A percentile compares a stretch with the other conserved stretches of the same genome.
These are phyloP conservation scores for Globicephala melas DNA, from an alignment of 2,113 vertebrate species.

Conservation along the genomic window DNA sequence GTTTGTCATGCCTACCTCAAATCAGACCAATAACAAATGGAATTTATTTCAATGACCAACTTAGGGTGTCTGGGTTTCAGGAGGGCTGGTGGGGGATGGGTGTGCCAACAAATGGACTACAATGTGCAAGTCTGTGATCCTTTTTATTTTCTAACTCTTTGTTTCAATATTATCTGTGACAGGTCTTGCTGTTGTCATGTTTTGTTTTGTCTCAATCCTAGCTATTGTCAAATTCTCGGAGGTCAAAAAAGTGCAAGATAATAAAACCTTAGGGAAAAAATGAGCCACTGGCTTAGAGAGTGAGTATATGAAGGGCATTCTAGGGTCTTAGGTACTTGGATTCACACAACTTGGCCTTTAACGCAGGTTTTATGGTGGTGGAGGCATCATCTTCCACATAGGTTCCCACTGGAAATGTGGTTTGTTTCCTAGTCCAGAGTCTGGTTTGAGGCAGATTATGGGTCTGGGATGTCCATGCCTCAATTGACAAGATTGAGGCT, in stretches of 20 bases:
- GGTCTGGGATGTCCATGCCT: background rate
- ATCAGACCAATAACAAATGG: background rate
- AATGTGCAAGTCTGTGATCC: background rate
- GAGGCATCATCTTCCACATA: background rate
- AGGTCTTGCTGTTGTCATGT: background rate
- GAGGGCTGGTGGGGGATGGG: background rate
- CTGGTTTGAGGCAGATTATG: background rate
- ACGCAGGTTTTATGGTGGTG: background rate
- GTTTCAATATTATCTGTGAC: background rate
- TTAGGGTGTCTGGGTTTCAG: background rate
- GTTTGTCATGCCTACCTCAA: background rate
- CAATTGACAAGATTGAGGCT: background rate
- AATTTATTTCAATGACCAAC: background rate
- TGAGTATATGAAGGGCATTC: background rate
- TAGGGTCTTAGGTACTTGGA: background rate
- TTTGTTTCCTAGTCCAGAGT: background rate
- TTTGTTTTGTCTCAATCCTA: constrained; percentile 15
- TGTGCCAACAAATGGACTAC: background rate
- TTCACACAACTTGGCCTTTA: background rate
- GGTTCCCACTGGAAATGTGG: background rate
- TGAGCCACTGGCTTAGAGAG: background rate
- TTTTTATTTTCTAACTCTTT: background rate
- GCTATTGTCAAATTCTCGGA: constrained; percentile 16
- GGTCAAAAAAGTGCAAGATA: background rate
- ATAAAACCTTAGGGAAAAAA: constrained; percentile 31